Conservation (phyloP, 2,888 invertebrate species). For the Caenorhabditis imperialis region DNA sequence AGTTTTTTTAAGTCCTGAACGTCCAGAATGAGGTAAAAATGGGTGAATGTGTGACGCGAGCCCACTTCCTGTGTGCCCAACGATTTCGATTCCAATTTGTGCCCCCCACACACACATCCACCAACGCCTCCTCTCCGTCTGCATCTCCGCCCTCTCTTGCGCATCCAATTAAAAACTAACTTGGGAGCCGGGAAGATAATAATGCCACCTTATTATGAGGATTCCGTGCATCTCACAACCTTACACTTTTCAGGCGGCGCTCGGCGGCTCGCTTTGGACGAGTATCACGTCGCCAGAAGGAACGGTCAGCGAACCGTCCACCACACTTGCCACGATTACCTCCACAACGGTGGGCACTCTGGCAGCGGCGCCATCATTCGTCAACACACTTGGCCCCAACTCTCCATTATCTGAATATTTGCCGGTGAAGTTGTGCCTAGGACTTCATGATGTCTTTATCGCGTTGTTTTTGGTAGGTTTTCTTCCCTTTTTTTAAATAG, state of each 20-base stretch:
- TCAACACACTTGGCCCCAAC: slow-evolving; percentile 34
- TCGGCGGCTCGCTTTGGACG: slow-evolving; percentile 57
- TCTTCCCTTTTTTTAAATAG: not conserved
- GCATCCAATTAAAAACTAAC: slow-evolving; percentile 22
- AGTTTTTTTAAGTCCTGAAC: slow-evolving; percentile 30
- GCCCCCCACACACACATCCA: slow-evolving; percentile 17
- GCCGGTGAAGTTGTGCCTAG: slow-evolving; percentile 67
- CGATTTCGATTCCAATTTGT: slow-evolving; percentile 44
- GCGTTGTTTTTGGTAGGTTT: slow-evolving; percentile 62
- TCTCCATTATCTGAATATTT: slow-evolving; percentile 35
- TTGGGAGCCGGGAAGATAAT: slow-evolving; percentile 31
- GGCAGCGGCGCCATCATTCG: slow-evolving; percentile 11
- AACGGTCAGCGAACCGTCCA: slow-evolving; percentile 26
- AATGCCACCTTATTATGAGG: too few relatives aligned
- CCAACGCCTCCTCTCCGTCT: not conserved
- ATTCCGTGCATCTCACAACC: too few relatives aligned
- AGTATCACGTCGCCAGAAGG: slow-evolving; percentile 48
- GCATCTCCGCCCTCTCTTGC: not conserved
- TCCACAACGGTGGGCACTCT: slow-evolving; percentile 22
- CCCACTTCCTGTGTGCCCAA: slow-evolving; percentile 46
- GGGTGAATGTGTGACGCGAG: slow-evolving; percentile 51
- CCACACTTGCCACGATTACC: slow-evolving; percentile 22
- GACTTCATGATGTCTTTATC: slow-evolving; percentile 75
- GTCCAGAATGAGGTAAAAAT: slow-evolving; percentile 42
- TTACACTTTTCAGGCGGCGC: slow-evolving; percentile 55